Evolutionary conservation across 2,797 vertebrate genomes (phyloP).

Genomic region (Oophaga sylvatica): DNA sequence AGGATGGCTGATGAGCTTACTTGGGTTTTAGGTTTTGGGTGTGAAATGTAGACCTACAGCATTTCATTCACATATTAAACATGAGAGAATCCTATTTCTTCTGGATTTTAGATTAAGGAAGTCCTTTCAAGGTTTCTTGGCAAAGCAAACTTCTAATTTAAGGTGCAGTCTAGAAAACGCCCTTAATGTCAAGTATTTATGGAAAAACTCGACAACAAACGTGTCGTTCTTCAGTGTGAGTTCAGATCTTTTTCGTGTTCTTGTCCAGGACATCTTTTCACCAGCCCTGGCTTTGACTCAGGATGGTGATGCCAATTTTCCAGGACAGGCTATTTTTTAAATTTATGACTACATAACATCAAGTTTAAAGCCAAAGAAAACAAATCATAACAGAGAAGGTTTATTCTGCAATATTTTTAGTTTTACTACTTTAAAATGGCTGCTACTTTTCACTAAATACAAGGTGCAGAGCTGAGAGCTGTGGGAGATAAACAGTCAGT

Average conservation of each 20-base stretch:
- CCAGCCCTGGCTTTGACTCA: slow-evolving; percentile 38
- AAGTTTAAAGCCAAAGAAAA: slow-evolving; percentile 36
- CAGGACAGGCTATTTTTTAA: slow-evolving; percentile 33
- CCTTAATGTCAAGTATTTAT: slow-evolving; percentile 34
- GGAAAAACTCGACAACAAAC: slow-evolving; percentile 19
- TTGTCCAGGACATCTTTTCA: slow-evolving; percentile 22
- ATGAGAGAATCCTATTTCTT: background rate
- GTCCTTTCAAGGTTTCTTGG: slow-evolving; percentile 12
- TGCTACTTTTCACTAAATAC: background rate
- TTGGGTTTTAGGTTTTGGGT: background rate
- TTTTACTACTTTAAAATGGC: slow-evolving; percentile 25
- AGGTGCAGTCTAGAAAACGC: slow-evolving; percentile 4
- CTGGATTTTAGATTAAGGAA: background rate
- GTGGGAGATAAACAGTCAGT: background rate
- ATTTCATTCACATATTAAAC: background rate
- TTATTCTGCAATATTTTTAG: slow-evolving; percentile 37
- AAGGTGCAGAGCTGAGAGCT: slow-evolving; percentile 26
- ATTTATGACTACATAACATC: slow-evolving; percentile 42
- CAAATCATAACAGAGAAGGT: slow-evolving; percentile 25
- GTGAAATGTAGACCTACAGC: background rate
- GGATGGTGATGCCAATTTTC: slow-evolving; percentile 54
- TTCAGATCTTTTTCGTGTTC: slow-evolving; percentile 2
- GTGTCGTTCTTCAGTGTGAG: slow-evolving; percentile 24
- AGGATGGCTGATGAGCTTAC: background rate
- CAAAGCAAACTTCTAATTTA: background rate